Evolutionary conservation across 2,797 vertebrate genomes (phyloP), one percentile per base, ranked within the genome.

Genomic region (Betta splendens): DNA sequence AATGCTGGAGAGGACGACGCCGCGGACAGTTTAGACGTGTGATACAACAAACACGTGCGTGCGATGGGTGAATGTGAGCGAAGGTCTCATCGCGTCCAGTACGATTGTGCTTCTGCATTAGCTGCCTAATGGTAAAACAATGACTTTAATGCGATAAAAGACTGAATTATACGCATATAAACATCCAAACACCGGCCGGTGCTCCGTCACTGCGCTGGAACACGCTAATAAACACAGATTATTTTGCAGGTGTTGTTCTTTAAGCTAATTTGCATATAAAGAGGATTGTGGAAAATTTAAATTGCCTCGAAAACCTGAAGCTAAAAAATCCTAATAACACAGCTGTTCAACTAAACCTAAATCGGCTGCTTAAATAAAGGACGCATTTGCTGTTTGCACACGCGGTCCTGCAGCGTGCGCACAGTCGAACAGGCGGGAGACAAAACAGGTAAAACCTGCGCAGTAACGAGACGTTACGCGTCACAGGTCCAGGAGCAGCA

Each of bases 261-360:
- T n/a, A 32, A 20, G 33, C 16, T 25, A 13, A 63, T 53, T 63
- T 39, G 20, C 29, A 8, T 48, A 5, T 26, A 5, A 17, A 5
- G 9, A 47, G 35, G 50, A 39, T 40, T 32, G 18, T 3, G 3
- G 2, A 7, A 13, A 13, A 46, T 13, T 28, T 23, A 16, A 43
- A 36, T 10, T 20, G n/a, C 33, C 32, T 23, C 32, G 2, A 10
- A 20, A 46, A 45, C 38, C 5, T 23, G 9, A 15, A 11, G 38
- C 12, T 12, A 16, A 36, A 25, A 3, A 13, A 26, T 42, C 15
- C 38, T 26, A 20, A 39, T 8, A 28, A 18, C 11, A 16, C n/a
- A n/a, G 18, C 26, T 9, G 10, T 42, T n/a, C 32, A 6, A n/a
- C 15, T 33, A n/a, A 33, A n/a, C 15, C 33, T 15, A 2, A 33